Conservation (phyloP, 1,140 invertebrate species). For the Bombus waltoni region DNA sequence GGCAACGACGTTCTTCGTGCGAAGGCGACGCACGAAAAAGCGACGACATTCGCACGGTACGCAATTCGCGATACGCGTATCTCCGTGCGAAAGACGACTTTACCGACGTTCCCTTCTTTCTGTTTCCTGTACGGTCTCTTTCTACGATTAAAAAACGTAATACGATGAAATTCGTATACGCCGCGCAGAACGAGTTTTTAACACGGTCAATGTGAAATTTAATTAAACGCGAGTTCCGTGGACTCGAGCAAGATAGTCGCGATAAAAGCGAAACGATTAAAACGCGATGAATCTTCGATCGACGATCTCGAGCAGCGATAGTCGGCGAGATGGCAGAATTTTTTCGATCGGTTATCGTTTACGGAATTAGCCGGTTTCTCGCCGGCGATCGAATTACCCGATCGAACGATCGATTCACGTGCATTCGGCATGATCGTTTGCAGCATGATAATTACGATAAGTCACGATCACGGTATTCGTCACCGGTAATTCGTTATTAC, state of each 20-base stretch:
- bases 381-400: no score
- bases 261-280: conserved; percentile 9
- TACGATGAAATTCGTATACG: conserved; percentile 18
- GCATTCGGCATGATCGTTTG: not conserved
- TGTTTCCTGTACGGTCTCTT: no score
- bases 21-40: no score
- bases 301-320: not conserved
- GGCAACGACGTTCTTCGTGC: no score
- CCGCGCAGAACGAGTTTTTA: conserved; percentile 6
- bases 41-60: rapidly evolving
- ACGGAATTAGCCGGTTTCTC: conserved; percentile 9
- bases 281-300: not conserved
- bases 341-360: not conserved
- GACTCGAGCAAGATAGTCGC: not conserved
- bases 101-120: not conserved
- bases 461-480: conserved; percentile 21
- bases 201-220: conserved; percentile 2
- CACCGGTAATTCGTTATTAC: conserved; percentile 38
- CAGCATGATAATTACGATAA: not conserved
- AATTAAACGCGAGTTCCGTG: conserved; percentile 12
- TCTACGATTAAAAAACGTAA: not conserved
- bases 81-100: no score
- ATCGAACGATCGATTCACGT: no score
- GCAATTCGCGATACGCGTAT: no score
- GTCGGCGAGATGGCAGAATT: not conserved